phyloP scores from a whole-genome alignment of 2,797 vertebrate species.

The Mormyrus proboscirostris region DNA sequence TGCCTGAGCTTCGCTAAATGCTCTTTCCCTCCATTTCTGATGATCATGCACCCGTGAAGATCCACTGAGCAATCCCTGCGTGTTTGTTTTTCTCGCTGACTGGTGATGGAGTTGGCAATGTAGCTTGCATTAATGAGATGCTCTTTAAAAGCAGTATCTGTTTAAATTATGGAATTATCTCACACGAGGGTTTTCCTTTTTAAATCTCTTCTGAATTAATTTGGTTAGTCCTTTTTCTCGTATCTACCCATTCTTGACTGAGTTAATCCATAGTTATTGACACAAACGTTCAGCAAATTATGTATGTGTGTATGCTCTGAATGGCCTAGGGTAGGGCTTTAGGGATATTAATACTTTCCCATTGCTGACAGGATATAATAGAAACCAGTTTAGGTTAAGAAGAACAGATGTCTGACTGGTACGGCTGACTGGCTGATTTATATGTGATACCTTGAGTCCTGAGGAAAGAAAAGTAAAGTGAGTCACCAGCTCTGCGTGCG shows the following conservation, averaged over 20 bases:
- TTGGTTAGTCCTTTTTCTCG: neutral
- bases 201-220: neutral
- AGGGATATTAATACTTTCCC: neutral
- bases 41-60: neutral
- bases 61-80: neutral
- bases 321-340: neutral
- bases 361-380: neutral
- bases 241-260: neutral
- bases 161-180: neutral
- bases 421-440: neutral
- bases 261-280: neutral
- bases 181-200: neutral
- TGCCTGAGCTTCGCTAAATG: neutral
- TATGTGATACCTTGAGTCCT: neutral
- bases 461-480: neutral
- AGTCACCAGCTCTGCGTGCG: neutral
- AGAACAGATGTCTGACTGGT: neutral
- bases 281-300: neutral
- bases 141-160: neutral
- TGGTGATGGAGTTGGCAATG: neutral
- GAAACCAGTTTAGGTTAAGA: neutral
- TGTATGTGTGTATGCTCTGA: neutral
- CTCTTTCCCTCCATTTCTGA: neutral
- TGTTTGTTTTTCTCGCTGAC: neutral
- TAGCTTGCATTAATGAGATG: neutral